phyloP scores from a whole-genome alignment of 2,888 invertebrate species.

The Trissolcus japonicus region DNA sequence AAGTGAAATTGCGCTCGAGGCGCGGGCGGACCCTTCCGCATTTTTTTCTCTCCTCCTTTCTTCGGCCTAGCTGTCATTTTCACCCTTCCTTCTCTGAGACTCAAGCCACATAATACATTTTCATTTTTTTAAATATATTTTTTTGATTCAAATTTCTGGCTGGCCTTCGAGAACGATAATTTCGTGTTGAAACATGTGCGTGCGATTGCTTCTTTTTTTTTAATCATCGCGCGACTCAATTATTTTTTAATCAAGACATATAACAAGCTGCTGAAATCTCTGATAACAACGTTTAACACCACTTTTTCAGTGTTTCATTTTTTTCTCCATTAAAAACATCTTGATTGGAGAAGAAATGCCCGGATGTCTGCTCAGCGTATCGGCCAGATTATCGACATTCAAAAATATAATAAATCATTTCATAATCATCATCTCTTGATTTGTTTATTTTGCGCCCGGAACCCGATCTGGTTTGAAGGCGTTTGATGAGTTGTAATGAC shows the following conservation, averaged over 20 bases:
- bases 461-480: too few relatives aligned
- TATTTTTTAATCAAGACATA: slow-evolving; percentile 1
- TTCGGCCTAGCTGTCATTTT: slow-evolving; percentile 1
- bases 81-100: background rate
- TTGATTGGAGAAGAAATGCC: too few relatives aligned
- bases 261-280: too few relatives aligned
- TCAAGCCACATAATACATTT: too few relatives aligned
- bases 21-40: slow-evolving; percentile 66
- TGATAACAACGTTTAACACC: too few relatives aligned
- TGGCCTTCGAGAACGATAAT: too few relatives aligned
- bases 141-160: too few relatives aligned
- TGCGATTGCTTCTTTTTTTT: too few relatives aligned
- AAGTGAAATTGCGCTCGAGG: slow-evolving; percentile 72
- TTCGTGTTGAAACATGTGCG: too few relatives aligned
- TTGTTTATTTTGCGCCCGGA: background rate
- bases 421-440: background rate
- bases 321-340: too few relatives aligned
- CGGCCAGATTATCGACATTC: background rate
- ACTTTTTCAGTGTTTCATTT: too few relatives aligned
- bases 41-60: slow-evolving; percentile 28
- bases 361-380: background rate
- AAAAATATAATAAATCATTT: background rate
- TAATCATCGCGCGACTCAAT: background rate
- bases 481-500: background rate
- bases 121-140: too few relatives aligned